phyloP scores from a whole-genome alignment of 2,113 vertebrate genomes.

The Tamias sibiricus region DNA sequence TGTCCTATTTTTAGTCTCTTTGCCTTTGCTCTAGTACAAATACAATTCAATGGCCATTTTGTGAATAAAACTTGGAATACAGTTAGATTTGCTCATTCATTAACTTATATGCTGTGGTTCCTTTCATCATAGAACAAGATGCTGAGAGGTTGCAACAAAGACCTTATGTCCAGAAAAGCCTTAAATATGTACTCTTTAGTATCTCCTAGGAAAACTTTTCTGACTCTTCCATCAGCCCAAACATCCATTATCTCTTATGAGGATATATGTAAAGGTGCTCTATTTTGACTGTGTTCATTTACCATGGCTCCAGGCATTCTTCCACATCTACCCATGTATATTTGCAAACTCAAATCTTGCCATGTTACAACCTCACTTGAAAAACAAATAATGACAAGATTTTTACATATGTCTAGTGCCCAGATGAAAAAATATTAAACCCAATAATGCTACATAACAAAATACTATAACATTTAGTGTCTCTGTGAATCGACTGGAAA shows the following conservation, averaged over 20 bases:
- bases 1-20: neutral
- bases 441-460: neutral
- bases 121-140: neutral
- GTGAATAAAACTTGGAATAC: neutral
- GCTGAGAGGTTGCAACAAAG: neutral
- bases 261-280: neutral
- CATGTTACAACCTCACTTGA: neutral
- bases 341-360: neutral
- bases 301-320: neutral
- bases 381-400: neutral
- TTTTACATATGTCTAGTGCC: neutral
- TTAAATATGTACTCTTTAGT: neutral
- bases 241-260: neutral
- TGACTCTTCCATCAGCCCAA: neutral
- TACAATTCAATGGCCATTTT: neutral
- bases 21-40: neutral
- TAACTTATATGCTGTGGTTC: neutral
- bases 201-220: neutral
- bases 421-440: neutral
- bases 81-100: neutral
- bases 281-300: neutral
- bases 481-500: neutral
- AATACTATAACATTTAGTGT: neutral
- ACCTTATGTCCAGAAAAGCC: neutral
- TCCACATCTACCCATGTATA: neutral